Evolutionary conservation across 2,797 vertebrate species (phyloP).

Genomic region (Tympanoctomys barrerae): DNA sequence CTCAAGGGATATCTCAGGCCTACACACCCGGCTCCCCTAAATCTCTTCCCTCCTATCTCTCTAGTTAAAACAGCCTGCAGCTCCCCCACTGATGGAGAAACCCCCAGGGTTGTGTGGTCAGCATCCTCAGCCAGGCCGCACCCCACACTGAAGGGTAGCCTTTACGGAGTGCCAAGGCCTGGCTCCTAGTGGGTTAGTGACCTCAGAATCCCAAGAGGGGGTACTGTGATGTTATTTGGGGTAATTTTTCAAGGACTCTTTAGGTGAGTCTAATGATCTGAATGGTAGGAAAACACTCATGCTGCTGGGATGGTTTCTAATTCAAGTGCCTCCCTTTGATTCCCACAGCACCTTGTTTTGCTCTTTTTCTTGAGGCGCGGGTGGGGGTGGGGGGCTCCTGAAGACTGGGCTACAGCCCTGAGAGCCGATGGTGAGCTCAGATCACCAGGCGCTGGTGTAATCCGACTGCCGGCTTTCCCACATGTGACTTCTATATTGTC

Average conservation of each 20-base stretch:
- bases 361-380: background rate
- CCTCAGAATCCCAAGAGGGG: background rate
- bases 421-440: background rate
- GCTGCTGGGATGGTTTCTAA: background rate
- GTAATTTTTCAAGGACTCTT: background rate
- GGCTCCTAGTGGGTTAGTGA: background rate
- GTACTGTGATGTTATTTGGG: background rate
- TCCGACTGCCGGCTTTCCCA: background rate
- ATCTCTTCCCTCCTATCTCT: background rate
- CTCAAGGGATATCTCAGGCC: background rate
- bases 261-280: background rate
- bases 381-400: background rate
- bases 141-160: accelerated
- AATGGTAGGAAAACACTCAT: background rate
- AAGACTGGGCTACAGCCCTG: background rate
- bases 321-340: background rate
- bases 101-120: background rate
- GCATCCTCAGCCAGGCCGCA: background rate
- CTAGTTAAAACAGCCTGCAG: constrained; percentile 43
- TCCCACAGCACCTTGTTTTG: background rate
- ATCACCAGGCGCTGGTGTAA: background rate
- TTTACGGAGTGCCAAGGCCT: background rate
- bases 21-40: background rate
- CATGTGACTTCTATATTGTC: background rate
- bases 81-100: background rate